Conservation (phyloP, 2,888 invertebrate genomes). For the Prenolepis imparis region DNA sequence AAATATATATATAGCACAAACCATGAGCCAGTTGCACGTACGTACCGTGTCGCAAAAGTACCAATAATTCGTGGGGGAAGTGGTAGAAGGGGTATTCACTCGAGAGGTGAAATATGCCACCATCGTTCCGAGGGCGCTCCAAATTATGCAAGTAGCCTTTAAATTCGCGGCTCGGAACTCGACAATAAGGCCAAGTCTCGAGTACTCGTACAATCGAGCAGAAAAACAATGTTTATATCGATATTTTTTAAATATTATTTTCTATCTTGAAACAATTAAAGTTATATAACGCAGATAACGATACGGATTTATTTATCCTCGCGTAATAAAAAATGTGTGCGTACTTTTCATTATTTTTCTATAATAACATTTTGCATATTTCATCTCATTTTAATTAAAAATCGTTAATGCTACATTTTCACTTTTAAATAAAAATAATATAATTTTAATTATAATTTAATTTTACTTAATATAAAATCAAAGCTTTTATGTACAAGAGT, state of each 20-base stretch:
- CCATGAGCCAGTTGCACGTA: conserved; percentile 54
- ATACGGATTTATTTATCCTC: neutral
- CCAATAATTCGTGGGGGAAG: conserved; percentile 53
- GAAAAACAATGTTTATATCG: neutral
- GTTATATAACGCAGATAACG: too few relatives aligned
- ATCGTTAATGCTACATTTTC: neutral
- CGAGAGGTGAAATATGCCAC: conserved; percentile 52
- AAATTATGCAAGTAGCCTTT: conserved; percentile 51
- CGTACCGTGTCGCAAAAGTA: conserved; percentile 45
- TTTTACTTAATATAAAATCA: neutral
- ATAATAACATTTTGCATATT: neutral
- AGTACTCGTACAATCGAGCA: neutral
- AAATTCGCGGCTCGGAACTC: conserved; percentile 22
- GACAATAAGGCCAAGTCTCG: conserved; percentile 1
- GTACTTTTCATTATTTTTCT: neutral
- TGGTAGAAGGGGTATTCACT: conserved; percentile 25
- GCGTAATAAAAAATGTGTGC: neutral
- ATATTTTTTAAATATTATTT: neutral
- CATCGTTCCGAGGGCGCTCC: conserved; percentile 46
- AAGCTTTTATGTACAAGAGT: neutral
- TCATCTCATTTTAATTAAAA: neutral
- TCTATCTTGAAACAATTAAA: neutral
- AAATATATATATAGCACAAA: conserved; percentile 45
- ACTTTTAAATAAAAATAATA: conserved; percentile 13
- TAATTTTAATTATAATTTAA: neutral